Base-by-base conservation (phyloP, 2,888 invertebrate genomes). In the Cinara cedri region DNA sequence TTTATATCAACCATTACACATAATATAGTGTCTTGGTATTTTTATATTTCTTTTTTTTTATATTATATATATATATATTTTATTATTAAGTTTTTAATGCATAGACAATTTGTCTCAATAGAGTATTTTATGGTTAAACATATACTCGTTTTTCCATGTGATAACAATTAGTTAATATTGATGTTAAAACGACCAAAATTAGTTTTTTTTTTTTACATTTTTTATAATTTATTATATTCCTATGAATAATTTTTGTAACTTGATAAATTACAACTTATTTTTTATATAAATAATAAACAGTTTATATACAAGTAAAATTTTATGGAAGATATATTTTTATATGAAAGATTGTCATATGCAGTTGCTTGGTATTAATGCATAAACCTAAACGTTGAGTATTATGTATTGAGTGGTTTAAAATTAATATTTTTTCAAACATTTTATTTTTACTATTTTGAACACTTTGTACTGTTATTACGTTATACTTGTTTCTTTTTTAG, bases 71-170 rank as follows among this genome's bases (percentile, higher is more conserved):
- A 49, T 49, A 49, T 66, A 24, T 66, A 14, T 54, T 55, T 55
- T 42, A 55, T 71, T 44, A 71, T 71, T 71, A 55, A 71, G 71
- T 71, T 71, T 71, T 68, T 55, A 71, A 71, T 34, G 34, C 51
- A 34, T 68, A 68, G 68, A 51, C 51, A 51, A 68, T 70, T 16
- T 62, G 44, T 49, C 49, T 66, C 24, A 34, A 68, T 68, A 51
- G 11, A 68, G n/a, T 68, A 51, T 51, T 55, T 55, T 71, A 71
- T 13, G 21, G 16, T 71, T 44, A 9, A 55, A 19, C 21, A 42
- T 55, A 42, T 55, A 74, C n/a, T 63, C 62, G 10, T n/a, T 57
- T 60, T 63, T 74, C 10, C 34, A 63, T 74, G 62, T 74, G 62
- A 63, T 62, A 63, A 63, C 26, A 74, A 55, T 19, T 74, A 74